Evolutionary conservation across 2,797 vertebrate species (phyloP).

Genomic region (Kryptolebias ocellatus): DNA sequence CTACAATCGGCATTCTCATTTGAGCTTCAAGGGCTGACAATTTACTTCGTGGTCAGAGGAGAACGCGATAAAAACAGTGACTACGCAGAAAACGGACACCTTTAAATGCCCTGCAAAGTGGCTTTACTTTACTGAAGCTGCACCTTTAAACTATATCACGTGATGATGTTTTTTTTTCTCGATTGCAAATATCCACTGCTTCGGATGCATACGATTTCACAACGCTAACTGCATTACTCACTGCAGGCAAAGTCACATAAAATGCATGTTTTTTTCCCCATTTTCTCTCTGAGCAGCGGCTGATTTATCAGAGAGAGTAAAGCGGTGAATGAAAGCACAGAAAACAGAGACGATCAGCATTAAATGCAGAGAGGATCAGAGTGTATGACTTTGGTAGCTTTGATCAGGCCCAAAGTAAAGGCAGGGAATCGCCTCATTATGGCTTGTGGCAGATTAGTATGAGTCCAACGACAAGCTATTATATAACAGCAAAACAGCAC

Average conservation of each 20-base stretch:
- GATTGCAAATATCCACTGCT: slow-evolving; percentile 21
- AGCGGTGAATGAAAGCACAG: slow-evolving; percentile 32
- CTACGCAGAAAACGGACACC: slow-evolving; percentile 1
- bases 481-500: slow-evolving; percentile 74
- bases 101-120: slow-evolving; percentile 13
- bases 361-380: slow-evolving; percentile 58
- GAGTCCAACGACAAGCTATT: slow-evolving; percentile 65
- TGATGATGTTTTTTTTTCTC: neutral
- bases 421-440: slow-evolving; percentile 80
- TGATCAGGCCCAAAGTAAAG: slow-evolving; percentile 74
- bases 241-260: slow-evolving; percentile 7
- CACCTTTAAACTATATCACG: slow-evolving; percentile 7
- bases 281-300: neutral
- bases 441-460: slow-evolving; percentile 77
- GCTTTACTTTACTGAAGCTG: neutral
- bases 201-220: neutral
- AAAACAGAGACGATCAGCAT: slow-evolving; percentile 38
- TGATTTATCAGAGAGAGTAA: neutral
- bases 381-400: slow-evolving; percentile 61
- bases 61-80: slow-evolving; percentile 16
- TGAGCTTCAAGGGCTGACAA: slow-evolving; percentile 63
- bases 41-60: slow-evolving; percentile 37
- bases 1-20: slow-evolving; percentile 78
- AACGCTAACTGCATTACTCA: slow-evolving; percentile 3
- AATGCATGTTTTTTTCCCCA: neutral